These are phyloP conservation scores for Mustela lutreola DNA, from an alignment of 2,113 vertebrate genomes.

Conservation along the genomic window DNA sequence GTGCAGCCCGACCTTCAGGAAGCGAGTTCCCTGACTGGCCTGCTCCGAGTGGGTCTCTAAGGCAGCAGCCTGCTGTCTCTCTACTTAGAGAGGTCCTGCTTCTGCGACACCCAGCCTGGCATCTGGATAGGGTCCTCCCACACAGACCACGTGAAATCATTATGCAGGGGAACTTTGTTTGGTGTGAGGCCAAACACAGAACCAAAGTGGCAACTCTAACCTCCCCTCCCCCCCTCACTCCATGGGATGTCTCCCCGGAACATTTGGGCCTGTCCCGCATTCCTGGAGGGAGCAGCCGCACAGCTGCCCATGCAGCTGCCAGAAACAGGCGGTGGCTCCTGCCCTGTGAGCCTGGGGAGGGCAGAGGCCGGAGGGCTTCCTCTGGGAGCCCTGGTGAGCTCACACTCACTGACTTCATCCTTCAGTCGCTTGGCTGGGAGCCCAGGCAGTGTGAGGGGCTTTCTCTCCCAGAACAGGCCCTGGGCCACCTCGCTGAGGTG, in stretches of 20 bases:
- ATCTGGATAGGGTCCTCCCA: background rate
- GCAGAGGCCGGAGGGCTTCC: conserved; percentile 44
- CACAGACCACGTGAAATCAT: background rate
- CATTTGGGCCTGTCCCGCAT: conserved; percentile 66
- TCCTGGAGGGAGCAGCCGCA: conserved; percentile 50
- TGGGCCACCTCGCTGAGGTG: background rate
- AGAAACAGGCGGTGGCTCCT: background rate
- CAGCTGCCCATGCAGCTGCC: conserved; percentile 77
- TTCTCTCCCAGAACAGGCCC: conserved; percentile 37
- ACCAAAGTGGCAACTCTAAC: background rate
- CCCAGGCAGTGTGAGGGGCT: conserved; percentile 54
- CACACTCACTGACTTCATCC: conserved; percentile 64
- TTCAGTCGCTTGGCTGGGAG: conserved; percentile 31
- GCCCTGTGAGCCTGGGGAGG: background rate
- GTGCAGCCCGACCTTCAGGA: background rate
- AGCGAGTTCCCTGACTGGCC: background rate
- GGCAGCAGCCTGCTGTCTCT: background rate
- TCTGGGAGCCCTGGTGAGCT: conserved; percentile 52
- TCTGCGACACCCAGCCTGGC: background rate
- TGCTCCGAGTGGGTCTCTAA: background rate
- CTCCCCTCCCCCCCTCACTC: background rate
- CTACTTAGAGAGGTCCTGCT: background rate
- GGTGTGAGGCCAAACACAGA: conserved; percentile 54
- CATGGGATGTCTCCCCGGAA: conserved; percentile 27
- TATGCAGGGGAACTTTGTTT: background rate